Evolutionary conservation across 1,140 invertebrate species (phyloP).

Genomic region (Trachelipus rathkii): DNA sequence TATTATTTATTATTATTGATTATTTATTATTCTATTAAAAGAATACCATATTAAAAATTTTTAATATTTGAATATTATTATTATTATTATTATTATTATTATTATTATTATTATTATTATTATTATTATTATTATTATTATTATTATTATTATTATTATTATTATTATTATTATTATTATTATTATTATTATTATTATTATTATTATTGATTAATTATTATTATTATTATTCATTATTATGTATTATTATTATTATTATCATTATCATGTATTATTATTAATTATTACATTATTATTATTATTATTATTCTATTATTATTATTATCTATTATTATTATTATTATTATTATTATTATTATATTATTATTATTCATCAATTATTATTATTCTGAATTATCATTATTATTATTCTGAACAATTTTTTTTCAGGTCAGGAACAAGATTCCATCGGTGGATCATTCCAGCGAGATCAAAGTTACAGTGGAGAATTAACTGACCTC

Average conservation of each 20-base stretch:
- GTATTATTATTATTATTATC: not conserved
- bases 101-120: not conserved
- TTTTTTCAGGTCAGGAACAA: conserved; percentile 22
- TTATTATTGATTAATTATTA: not conserved
- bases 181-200: not conserved
- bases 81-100: not conserved
- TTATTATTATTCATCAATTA: not conserved
- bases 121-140: not conserved
- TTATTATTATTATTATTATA: no score
- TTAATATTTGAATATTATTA: no score
- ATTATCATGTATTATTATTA: no score
- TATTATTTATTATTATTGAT: no score
- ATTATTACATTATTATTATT: no score
- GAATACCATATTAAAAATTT: no score
- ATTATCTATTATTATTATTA: not conserved
- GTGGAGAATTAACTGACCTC: conserved; percentile 24
- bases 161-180: not conserved
- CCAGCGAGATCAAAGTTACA: conserved; percentile 27
- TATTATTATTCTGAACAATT: not conserved
- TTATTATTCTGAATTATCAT: not conserved
- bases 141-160: no score
- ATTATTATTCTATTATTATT: not conserved
- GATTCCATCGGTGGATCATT: conserved; percentile 20
- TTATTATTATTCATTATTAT: not conserved
- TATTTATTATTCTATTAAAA: no score